Percentiles rank a stretch among this genome's conserved stretches.
phyloP scores from a whole-genome alignment of 2,113 vertebrate species.

The Zosterops borbonicus region DNA sequence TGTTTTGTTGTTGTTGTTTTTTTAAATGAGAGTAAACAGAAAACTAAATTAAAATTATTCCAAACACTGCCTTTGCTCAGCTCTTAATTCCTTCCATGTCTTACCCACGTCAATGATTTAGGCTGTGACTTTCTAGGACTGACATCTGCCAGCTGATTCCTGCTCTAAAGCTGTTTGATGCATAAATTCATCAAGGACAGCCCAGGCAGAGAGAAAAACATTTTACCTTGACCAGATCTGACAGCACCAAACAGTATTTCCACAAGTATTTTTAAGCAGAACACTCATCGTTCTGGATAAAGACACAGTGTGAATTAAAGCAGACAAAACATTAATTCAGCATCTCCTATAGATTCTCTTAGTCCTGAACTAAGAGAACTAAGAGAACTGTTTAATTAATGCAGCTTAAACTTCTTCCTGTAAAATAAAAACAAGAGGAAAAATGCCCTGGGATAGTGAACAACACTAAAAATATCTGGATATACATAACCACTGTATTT shows the following conservation, averaged over 20 bases:
- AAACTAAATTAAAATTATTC: neutral
- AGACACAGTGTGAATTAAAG: neutral
- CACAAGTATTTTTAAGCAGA: neutral
- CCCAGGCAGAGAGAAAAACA: neutral
- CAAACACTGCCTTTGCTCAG: neutral
- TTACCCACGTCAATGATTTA: neutral
- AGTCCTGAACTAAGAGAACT: neutral
- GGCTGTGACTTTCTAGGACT: neutral
- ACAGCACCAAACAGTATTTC: neutral
- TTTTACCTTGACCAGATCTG: neutral
- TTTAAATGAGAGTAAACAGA: neutral
- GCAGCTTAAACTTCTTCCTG: neutral
- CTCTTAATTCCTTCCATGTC: neutral
- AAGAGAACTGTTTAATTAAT: neutral
- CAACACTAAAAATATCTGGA: neutral
- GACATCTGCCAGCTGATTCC: neutral
- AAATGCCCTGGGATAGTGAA: neutral
- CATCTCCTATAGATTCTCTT: neutral
- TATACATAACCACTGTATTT: fast-evolving
- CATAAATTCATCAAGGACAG: neutral
- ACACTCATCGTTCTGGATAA: neutral
- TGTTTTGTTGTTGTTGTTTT: neutral
- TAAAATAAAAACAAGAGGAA: neutral
- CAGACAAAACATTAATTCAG: neutral
- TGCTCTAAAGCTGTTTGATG: neutral